Conservation (phyloP, 2,113 vertebrate species). For the Orthonyx spaldingii region DNA sequence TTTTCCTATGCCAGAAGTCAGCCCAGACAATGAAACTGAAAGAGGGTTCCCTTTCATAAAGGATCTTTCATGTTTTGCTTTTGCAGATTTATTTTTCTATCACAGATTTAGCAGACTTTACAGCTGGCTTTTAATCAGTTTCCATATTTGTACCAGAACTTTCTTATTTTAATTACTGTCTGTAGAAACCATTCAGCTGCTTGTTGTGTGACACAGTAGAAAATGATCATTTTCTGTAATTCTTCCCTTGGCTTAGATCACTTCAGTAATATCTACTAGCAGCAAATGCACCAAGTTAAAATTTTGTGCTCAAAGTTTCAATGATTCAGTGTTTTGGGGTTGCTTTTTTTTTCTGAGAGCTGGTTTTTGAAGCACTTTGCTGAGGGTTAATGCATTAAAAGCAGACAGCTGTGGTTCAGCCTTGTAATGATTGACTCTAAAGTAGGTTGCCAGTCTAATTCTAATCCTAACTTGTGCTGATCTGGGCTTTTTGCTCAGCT, state of each 20-base stretch:
- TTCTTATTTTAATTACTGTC: not conserved
- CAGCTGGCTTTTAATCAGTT: not conserved
- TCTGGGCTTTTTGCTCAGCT: not conserved
- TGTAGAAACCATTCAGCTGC: not conserved
- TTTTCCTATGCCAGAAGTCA: slow-evolving; percentile 19
- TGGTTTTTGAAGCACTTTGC: not conserved
- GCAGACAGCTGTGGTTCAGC: not conserved
- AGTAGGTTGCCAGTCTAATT: not conserved
- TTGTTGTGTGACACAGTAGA: not conserved
- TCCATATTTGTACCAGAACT: not conserved
- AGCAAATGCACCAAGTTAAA: not conserved
- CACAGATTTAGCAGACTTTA: not conserved
- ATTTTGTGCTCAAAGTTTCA: not conserved
- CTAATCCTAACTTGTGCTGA: slow-evolving; percentile 19
- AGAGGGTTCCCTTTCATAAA: not conserved
- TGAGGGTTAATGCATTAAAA: not conserved
- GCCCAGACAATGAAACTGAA: not conserved
- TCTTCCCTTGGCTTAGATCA: not conserved
- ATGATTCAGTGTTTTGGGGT: not conserved
- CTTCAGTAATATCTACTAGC: not conserved
- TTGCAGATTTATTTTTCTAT: not conserved
- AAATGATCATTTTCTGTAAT: not conserved
- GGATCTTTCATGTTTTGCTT: not conserved
- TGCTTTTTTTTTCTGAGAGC: not conserved
- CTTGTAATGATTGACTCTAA: not conserved